Conservation (phyloP, 1,140 invertebrate genomes). For the Leptonema lineaticorne region DNA sequence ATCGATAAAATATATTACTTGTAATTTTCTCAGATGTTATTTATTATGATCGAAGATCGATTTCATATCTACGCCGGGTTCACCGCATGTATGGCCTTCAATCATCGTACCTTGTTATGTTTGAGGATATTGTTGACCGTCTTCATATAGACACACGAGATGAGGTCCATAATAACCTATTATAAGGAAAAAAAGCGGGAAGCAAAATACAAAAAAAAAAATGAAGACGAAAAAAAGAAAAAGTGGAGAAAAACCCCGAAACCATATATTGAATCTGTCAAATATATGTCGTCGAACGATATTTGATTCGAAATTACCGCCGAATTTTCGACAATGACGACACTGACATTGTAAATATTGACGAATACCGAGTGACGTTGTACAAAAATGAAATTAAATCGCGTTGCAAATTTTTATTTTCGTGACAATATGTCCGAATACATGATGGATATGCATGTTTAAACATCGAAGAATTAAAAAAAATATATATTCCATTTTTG, state of each 20-base stretch:
- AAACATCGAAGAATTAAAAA: too few relatives aligned
- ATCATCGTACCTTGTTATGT: constrained; percentile 12
- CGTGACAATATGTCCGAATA: background rate
- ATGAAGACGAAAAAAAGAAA: too few relatives aligned
- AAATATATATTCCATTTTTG: too few relatives aligned
- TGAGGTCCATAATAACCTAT: constrained; percentile 8
- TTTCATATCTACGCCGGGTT: constrained; percentile 2
- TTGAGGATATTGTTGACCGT: constrained; percentile 15
- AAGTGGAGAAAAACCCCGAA: too few relatives aligned
- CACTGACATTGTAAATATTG: background rate
- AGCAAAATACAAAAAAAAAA: background rate
- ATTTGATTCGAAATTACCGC: constrained; percentile 1
- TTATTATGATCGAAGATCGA: constrained; percentile 10
- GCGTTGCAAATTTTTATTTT: background rate
- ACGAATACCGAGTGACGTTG: too few relatives aligned
- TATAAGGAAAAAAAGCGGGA: background rate
- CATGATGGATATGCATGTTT: too few relatives aligned
- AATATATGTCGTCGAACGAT: background rate
- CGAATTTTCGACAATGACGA: background rate
- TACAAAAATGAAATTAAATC: constrained; percentile 8
- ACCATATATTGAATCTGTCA: constrained; percentile 9
- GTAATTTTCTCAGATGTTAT: background rate
- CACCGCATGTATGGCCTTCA: constrained; percentile 5
- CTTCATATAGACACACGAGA: background rate
- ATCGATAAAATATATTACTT: background rate